These are phyloP conservation scores for Tortrix viridana DNA, from an alignment of 2,888 invertebrate species.

Conservation along the genomic window DNA sequence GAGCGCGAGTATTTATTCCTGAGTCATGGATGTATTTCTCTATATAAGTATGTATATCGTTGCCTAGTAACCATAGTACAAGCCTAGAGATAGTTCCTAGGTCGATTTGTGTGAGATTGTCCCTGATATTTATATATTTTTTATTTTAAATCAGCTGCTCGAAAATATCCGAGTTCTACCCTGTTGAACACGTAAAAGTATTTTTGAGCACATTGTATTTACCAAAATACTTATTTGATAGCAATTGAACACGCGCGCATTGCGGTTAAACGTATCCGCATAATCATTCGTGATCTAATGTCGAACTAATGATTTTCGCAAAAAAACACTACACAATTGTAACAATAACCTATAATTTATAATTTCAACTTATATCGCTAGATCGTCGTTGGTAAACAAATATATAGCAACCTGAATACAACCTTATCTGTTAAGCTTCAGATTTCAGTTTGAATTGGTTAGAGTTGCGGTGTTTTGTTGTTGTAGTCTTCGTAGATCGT, in stretches of 20 bases:
- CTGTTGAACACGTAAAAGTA: not conserved
- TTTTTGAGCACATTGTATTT: not conserved
- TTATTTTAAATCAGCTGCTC: too few relatives aligned
- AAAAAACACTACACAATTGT: slow-evolving; percentile 27
- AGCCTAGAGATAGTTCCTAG: too few relatives aligned
- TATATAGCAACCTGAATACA: not conserved
- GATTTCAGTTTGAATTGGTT: slow-evolving; percentile 28
- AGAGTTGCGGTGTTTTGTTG: slow-evolving; percentile 45
- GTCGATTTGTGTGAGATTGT: too few relatives aligned
- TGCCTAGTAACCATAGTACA: too few relatives aligned
- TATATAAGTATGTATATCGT: too few relatives aligned
- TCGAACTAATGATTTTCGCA: slow-evolving; percentile 27
- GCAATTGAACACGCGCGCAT: not conserved
- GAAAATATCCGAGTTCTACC: too few relatives aligned
- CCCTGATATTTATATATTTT: too few relatives aligned
- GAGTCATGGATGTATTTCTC: too few relatives aligned
- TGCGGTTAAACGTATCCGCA: not conserved
- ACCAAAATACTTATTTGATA: too few relatives aligned
- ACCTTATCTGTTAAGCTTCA: not conserved
- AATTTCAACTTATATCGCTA: slow-evolving; percentile 29
- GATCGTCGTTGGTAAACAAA: slow-evolving; percentile 32
- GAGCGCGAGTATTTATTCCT: too few relatives aligned
- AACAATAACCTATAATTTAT: slow-evolving; percentile 38
- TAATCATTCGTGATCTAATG: slow-evolving; percentile 8
- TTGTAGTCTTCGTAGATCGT: slow-evolving; percentile 54